These are phyloP conservation scores for Nineta flava DNA, from an alignment of 2,888 invertebrate species.

Conservation along the genomic window DNA sequence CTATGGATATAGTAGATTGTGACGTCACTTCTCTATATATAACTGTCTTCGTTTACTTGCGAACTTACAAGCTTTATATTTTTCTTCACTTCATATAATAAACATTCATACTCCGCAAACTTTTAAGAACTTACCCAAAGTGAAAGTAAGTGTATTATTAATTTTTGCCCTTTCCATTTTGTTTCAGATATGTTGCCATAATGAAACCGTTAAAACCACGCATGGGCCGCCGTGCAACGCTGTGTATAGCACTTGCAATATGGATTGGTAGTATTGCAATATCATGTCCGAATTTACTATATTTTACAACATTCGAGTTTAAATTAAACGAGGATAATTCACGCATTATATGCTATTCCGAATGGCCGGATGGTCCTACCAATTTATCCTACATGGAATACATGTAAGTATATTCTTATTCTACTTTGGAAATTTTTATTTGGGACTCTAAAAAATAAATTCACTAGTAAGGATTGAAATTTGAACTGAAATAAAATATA, in stretches of 20 bases:
- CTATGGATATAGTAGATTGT: too few species aligned
- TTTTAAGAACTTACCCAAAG: too few species aligned
- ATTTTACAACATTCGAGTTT: conserved; percentile 52
- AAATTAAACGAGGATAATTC: conserved; percentile 34
- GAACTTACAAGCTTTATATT: too few species aligned
- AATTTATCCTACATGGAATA: conserved; percentile 55
- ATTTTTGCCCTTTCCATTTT: conserved; percentile 10
- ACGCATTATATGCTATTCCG: conserved; percentile 63
- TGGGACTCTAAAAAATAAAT: too few species aligned
- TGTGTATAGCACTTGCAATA: conserved; percentile 67
- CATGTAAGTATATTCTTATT: conserved; percentile 55
- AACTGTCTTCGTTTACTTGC: too few species aligned
- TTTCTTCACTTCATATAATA: too few species aligned
- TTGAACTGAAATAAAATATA: too few species aligned
- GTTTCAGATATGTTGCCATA: conserved; percentile 80
- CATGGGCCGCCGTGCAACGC: conserved; percentile 69
- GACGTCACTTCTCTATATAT: too few species aligned
- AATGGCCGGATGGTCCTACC: conserved; percentile 74
- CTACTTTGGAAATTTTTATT: too few species aligned
- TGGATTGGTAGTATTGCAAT: conserved; percentile 69
- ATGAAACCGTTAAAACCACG: conserved; percentile 83
- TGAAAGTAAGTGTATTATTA: too few species aligned
- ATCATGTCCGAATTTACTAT: conserved; percentile 72
- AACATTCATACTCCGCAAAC: too few species aligned
- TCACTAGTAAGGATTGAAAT: too few species aligned